These are phyloP conservation scores for Pseudomyrmex gracilis DNA, from an alignment of 1,140 invertebrate genomes.

Conservation along the genomic window DNA sequence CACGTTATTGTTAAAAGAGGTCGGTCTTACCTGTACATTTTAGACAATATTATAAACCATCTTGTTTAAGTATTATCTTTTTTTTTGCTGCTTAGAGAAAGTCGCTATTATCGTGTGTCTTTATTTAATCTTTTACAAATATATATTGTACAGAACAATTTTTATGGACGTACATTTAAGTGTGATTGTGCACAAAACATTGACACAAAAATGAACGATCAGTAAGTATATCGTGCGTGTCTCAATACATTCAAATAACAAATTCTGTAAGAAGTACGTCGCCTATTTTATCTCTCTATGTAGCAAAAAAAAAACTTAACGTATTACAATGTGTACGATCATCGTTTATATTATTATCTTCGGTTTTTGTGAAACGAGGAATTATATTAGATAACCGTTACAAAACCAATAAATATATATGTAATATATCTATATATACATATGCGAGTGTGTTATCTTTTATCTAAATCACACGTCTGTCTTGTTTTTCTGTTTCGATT, in stretches of 20 bases:
- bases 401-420: conserved; percentile 61
- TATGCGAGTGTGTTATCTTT: neutral
- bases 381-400: conserved; percentile 58
- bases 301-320: neutral
- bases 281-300: conserved; percentile 17
- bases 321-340: no score
- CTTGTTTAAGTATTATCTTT: neutral
- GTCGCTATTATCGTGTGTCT: neutral
- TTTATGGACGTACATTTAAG: no score
- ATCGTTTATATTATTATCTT: conserved; percentile 14
- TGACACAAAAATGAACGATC: no score
- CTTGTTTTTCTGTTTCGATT: neutral
- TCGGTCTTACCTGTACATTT: conserved; percentile 32
- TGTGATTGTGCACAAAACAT: no score
- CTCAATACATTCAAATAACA: no score
- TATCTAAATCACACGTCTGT: neutral
- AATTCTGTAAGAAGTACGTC: no score
- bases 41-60: conserved; percentile 14
- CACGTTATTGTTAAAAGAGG: neutral
- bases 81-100: conserved; percentile 5
- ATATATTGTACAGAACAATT: conserved; percentile 37
- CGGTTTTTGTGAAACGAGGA: neutral
- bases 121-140: conserved; percentile 14
- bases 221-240: neutral
- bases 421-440: conserved; percentile 45